Evolutionary conservation across 2,888 invertebrate genomes (phyloP).

Genomic region (Cistogaster globosa): DNA sequence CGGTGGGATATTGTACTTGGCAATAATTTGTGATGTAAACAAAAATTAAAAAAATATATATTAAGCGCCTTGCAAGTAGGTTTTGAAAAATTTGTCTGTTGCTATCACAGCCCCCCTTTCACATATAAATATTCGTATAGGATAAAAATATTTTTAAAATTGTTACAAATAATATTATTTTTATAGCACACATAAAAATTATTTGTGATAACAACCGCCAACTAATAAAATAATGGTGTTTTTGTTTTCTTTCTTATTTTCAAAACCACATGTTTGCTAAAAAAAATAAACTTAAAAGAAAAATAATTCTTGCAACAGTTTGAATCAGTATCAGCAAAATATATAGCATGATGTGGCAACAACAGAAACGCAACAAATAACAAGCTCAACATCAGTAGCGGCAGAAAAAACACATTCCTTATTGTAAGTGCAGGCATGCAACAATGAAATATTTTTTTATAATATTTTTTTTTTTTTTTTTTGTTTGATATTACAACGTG

Average conservation of each 20-base stretch:
- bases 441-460: constrained; percentile 54
- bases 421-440: constrained; percentile 66
- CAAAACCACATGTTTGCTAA: constrained; percentile 67
- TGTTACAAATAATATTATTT: background rate
- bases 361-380: constrained; percentile 38
- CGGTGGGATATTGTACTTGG: no score
- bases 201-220: constrained; percentile 34
- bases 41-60: no score
- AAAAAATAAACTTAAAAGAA: constrained; percentile 3
- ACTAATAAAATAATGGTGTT: background rate
- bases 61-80: no score
- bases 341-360: constrained; percentile 47
- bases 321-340: constrained; percentile 47
- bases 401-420: constrained; percentile 43
- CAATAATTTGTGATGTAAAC: no score
- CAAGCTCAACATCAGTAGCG: constrained; percentile 9
- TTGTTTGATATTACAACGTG: constrained; percentile 58
- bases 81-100: background rate
- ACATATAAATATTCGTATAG: background rate
- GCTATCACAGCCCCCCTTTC: background rate
- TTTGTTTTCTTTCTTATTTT: constrained; percentile 6
- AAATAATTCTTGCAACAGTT: constrained; percentile 52
- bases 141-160: background rate
- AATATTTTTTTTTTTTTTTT: constrained; percentile 29
- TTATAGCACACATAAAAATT: constrained; percentile 1